These are phyloP conservation scores for Falco naumanni DNA, from an alignment of 2,797 vertebrate genomes.

Conservation along the genomic window DNA sequence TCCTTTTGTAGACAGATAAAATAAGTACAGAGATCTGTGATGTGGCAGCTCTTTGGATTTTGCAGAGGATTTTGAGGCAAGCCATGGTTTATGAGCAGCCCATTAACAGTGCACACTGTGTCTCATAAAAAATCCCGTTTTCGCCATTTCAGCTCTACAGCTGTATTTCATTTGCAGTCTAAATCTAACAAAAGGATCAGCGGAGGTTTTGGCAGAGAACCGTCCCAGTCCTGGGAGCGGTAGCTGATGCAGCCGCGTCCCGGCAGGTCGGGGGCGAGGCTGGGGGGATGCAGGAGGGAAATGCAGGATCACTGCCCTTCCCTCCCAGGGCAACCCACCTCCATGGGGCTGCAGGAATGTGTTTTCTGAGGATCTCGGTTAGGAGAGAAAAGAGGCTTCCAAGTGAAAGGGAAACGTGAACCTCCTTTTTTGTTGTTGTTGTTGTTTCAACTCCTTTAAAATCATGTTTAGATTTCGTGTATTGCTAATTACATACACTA, in stretches of 20 bases:
- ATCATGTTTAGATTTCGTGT: background rate
- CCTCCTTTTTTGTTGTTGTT: background rate
- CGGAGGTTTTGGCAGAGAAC: background rate
- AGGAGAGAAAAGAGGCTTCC: background rate
- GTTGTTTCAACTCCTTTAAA: background rate
- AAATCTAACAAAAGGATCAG: background rate
- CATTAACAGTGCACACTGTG: background rate
- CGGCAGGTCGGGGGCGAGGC: fast-evolving
- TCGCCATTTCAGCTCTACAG: background rate
- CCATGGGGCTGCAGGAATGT: background rate
- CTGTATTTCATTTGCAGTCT: background rate
- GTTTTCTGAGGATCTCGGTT: fast-evolving
- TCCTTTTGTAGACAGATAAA: background rate
- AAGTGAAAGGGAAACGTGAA: background rate
- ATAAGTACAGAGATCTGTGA: background rate
- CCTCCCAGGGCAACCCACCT: background rate
- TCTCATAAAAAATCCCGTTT: conserved; percentile 4
- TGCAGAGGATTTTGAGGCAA: background rate
- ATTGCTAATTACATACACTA: background rate
- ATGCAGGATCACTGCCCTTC: conserved; percentile 27
- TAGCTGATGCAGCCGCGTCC: background rate
- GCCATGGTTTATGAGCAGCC: background rate
- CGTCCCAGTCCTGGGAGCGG: fast-evolving
- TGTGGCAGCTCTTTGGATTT: background rate
- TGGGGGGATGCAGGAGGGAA: conserved; percentile 49